Base-by-base conservation (phyloP, 2,888 invertebrate species). In the Cheilosia scutellata region DNA sequence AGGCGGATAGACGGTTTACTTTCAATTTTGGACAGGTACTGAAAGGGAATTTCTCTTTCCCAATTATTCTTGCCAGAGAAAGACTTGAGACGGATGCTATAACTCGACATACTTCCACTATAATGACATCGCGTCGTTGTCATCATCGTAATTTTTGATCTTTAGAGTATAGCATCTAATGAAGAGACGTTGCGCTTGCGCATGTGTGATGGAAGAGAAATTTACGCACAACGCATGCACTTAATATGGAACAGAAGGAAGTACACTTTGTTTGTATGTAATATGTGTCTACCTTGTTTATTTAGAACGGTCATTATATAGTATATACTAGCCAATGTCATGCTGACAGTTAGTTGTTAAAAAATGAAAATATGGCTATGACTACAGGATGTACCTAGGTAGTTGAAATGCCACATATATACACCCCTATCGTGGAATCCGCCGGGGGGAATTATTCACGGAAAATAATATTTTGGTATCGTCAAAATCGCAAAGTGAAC, bases 21-120 rank as follows among this genome's bases (percentile, higher is more conserved):
- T 86, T 86, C 82, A 42, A 77, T 55, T 37, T 37, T 63, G 68
- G 55, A 68, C 78, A 47, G 53, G 57, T 82, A 66, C 72, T 72
- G 76, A 86, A 86, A 86, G 86, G 86, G 86, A 86, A 82, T 86
- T 86, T 86, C 86, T 86, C 86, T 86, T 86, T 72, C 66, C 66
- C 71, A 84, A 79, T 70, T 79, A 70, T 42, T n/a, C 20, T 57
- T 27, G 6, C n/a, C 49, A 11, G 66, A 51, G 37, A 51, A 68
- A 75, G 47, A 76, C 65, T 42, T 71, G 68, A 79, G 63, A 62
- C 80, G 80, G 80, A 76, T 86, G 65, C 66, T 29, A 49, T 27
- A 66, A 62, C 40, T 76, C 80, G 82, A 86, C 86, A 82, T 74
- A 82, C 76, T 86, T 86, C 80, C n/a, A 83, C 77, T 77, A 51